phyloP scores from a whole-genome alignment of 2,797 vertebrate species.

The Syngnathus rostellatus region DNA sequence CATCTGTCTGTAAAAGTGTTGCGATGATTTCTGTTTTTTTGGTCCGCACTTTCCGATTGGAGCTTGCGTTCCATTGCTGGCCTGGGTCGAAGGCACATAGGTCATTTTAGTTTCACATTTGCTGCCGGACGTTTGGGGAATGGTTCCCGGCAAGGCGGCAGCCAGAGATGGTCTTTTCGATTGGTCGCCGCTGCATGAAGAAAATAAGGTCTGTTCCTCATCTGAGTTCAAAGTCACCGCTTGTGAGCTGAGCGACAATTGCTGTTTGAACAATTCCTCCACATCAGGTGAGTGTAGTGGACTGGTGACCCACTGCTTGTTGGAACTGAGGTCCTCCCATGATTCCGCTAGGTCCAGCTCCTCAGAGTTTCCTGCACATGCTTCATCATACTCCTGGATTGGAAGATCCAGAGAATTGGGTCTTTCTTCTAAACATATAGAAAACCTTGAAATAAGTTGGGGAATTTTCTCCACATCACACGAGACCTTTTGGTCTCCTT shows the following conservation, averaged over 20 bases:
- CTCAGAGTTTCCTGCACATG: conserved; percentile 64
- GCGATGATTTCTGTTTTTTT: conserved; percentile 59
- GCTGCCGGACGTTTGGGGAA: conserved; percentile 27
- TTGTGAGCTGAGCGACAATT: conserved; percentile 30
- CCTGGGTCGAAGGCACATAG: conserved; percentile 29
- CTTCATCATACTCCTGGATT: conserved; percentile 68
- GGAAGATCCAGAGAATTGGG: conserved; percentile 39
- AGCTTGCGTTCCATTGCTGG: conserved; percentile 33
- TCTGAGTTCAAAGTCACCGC: conserved; percentile 23
- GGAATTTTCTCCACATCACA: conserved; percentile 29
- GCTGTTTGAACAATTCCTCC: conserved; percentile 69
- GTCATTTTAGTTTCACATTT: conserved; percentile 47
- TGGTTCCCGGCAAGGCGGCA: conserved; percentile 31
- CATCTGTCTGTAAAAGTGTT: conserved; percentile 60
- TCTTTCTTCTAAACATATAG: conserved; percentile 57
- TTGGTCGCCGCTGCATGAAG: conserved; percentile 16
- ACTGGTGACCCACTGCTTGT: conserved; percentile 90
- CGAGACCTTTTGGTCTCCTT: conserved; percentile 17
- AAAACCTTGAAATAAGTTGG: conserved; percentile 44
- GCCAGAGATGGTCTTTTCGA: conserved; percentile 16
- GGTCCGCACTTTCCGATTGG: conserved; percentile 41
- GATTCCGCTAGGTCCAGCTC: conserved; percentile 86
- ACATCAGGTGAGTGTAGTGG: conserved; percentile 91
- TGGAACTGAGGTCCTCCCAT: conserved; percentile 79
- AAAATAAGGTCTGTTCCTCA: conserved; percentile 20